These are phyloP conservation scores for Stichopus horrens DNA, from an alignment of 53 echinoderm and acorn worm genomes.

Conservation along the genomic window DNA sequence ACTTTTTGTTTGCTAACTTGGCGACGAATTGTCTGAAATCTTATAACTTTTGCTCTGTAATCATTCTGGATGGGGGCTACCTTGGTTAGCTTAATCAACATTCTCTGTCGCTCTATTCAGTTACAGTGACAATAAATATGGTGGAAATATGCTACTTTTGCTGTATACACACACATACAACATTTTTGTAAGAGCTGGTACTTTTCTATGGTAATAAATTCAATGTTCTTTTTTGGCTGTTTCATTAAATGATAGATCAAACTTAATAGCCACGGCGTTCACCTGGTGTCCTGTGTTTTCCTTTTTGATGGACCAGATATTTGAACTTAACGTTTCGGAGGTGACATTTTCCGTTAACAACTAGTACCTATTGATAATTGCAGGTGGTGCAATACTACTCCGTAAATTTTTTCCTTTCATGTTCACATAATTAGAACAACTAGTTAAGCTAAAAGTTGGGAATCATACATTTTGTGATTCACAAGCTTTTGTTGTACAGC, in stretches of 20 bases:
- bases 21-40: not conserved
- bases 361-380: not conserved
- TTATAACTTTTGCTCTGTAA: not conserved
- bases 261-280: not conserved
- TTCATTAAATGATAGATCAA: not conserved
- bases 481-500: not conserved
- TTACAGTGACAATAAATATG: slow-evolving; percentile 1
- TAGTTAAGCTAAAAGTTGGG: not conserved
- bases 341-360: slow-evolving; percentile 38
- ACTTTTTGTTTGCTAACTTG: not conserved
- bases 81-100: not conserved
- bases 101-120: not conserved
- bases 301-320: not conserved
- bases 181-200: slow-evolving; percentile 1
- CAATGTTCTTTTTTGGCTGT: not conserved
- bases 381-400: not conserved
- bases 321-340: slow-evolving; percentile 20
- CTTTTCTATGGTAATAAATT: not conserved
- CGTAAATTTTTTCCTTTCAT: not conserved
- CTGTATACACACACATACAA: not conserved
- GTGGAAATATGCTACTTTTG: not conserved
- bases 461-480: not conserved
- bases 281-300: not conserved
- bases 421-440: slow-evolving; percentile 9
- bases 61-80: slow-evolving; percentile 7